These are phyloP conservation scores for Tenthredo distinguenda DNA, from an alignment of 2,888 invertebrate genomes.

Conservation along the genomic window DNA sequence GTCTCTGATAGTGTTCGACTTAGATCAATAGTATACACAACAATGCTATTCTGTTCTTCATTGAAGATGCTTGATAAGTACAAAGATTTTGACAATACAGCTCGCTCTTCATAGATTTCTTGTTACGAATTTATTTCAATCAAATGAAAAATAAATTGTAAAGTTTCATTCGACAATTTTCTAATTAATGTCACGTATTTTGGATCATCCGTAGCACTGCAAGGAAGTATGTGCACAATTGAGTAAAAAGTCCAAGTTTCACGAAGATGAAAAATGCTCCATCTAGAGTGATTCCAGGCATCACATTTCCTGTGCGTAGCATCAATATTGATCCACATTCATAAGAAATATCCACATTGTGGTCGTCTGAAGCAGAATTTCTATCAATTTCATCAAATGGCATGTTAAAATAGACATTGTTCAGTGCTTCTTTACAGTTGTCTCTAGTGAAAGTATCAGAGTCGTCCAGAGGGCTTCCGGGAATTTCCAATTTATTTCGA, in stretches of 20 bases:
- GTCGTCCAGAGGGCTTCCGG: constrained; percentile 24
- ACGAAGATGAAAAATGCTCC: neutral
- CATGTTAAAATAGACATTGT: neutral
- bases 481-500: neutral
- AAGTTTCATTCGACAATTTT: neutral
- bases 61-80: neutral
- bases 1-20: neutral
- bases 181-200: neutral
- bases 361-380: neutral
- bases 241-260: neutral
- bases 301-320: neutral
- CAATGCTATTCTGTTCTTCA: neutral
- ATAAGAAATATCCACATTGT: constrained; percentile 2
- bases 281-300: neutral
- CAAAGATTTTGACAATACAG: neutral
- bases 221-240: neutral
- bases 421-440: constrained; percentile 53
- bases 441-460: constrained; percentile 46
- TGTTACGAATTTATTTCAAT: neutral
- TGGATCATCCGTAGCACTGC: neutral
- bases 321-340: neutral
- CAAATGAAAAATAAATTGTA: neutral
- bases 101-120: neutral
- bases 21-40: neutral
- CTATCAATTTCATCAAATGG: neutral